These are phyloP conservation scores for Dryobota labecula DNA, from an alignment of 2,888 invertebrate genomes.

Conservation along the genomic window DNA sequence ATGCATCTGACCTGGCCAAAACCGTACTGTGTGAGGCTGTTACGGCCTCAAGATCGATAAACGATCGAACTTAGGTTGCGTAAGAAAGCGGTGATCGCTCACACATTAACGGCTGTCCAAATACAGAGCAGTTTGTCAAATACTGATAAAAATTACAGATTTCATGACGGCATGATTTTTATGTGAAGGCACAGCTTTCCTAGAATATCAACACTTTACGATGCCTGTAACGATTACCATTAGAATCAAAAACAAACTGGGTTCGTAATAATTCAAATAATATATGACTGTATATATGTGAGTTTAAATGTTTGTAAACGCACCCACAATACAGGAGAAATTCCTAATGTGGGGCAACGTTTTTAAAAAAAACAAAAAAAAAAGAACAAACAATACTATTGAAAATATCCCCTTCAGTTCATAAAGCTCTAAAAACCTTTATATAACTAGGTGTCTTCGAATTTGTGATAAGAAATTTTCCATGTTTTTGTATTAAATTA, in stretches of 20 bases:
- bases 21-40: background rate
- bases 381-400: background rate
- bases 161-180: background rate
- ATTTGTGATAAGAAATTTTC: conserved; percentile 60
- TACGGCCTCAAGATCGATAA: background rate
- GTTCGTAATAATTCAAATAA: background rate
- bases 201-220: background rate
- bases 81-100: no score
- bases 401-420: conserved; percentile 11
- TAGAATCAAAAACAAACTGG: background rate
- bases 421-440: background rate
- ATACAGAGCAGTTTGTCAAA: no score
- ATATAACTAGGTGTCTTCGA: conserved; percentile 49
- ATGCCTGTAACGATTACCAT: background rate
- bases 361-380: no score
- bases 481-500: conserved; percentile 41
- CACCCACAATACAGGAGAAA: no score
- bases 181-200: background rate
- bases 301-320: no score
- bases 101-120: no score
- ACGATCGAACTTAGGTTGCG: no score
- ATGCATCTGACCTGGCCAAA: no score
- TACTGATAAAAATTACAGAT: background rate
- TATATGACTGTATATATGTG: no score
- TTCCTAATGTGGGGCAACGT: no score